A percentile compares a stretch with the other conserved stretches of the same genome.
Conservation (phyloP, 2,888 invertebrate species). For the Galeopsomyia nigrocyanea region DNA sequence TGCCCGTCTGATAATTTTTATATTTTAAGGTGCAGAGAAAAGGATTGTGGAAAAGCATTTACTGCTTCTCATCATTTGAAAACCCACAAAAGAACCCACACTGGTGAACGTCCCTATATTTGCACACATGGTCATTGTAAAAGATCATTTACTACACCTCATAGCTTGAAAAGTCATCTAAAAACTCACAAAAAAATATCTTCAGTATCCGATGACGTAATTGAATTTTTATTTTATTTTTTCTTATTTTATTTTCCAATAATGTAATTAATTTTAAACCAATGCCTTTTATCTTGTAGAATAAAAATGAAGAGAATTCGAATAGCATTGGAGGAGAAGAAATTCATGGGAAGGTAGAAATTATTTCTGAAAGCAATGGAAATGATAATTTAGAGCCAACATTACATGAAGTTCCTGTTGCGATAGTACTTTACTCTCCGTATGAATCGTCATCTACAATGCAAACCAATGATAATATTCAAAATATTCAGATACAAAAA, state of each 20-base stretch:
- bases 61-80: slow-evolving; percentile 95
- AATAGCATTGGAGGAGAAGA: slow-evolving; percentile 31
- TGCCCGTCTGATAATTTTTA: slow-evolving; percentile 17
- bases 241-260: background rate
- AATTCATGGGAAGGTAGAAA: slow-evolving; percentile 27
- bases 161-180: slow-evolving; percentile 85
- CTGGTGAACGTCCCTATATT: slow-evolving; percentile 84
- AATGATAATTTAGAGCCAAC: slow-evolving; percentile 28
- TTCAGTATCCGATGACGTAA: slow-evolving; percentile 50
- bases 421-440: slow-evolving; percentile 46
- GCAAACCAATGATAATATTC: slow-evolving; percentile 28
- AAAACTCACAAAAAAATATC: slow-evolving; percentile 77
- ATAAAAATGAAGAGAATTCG: slow-evolving; percentile 32
- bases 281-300: slow-evolving; percentile 29
- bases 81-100: slow-evolving; percentile 88
- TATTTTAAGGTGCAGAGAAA: slow-evolving; percentile 79
- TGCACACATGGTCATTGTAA: slow-evolving; percentile 79
- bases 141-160: slow-evolving; percentile 86
- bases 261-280: background rate
- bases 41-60: slow-evolving; percentile 92
- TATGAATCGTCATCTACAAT: slow-evolving; percentile 34
- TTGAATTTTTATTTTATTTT: slow-evolving; percentile 1
- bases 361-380: slow-evolving; percentile 33
- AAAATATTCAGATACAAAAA: slow-evolving; percentile 34
- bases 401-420: slow-evolving; percentile 43